Percentiles rank a stretch among this genome's conserved stretches.
phyloP scores from a whole-genome alignment of 1,140 invertebrate genomes.

The Leguminivora glycinivorella region DNA sequence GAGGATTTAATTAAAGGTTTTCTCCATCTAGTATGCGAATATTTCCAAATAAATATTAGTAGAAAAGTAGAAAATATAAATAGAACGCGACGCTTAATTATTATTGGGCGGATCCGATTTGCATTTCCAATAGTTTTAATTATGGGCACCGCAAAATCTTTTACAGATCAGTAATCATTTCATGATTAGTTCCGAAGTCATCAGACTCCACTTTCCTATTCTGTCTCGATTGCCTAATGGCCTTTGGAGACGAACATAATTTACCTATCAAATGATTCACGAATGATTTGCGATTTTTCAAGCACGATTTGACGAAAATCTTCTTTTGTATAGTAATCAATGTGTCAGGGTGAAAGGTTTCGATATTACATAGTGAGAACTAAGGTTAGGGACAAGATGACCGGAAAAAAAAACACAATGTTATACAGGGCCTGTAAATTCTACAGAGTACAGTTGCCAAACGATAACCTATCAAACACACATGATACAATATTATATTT shows the following conservation, averaged over 20 bases:
- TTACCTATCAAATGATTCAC: neutral
- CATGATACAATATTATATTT: too few relatives aligned
- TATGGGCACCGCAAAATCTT: neutral
- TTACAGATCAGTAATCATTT: slow-evolving; percentile 17
- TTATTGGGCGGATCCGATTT: slow-evolving; percentile 21
- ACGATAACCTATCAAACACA: too few relatives aligned
- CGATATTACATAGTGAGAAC: too few relatives aligned
- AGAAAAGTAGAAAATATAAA: neutral
- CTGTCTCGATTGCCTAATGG: slow-evolving; percentile 6
- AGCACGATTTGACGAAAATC: neutral
- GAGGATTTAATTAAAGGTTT: slow-evolving; percentile 31
- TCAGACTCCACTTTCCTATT: slow-evolving; percentile 23
- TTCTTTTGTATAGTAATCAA: too few relatives aligned
- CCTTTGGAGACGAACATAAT: neutral
- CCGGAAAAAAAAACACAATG: too few relatives aligned
- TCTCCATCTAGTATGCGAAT: too few relatives aligned
- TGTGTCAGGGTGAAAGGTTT: too few relatives aligned
- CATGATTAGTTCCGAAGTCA: slow-evolving; percentile 19
- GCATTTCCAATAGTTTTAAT: slow-evolving; percentile 24
- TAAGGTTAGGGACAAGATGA: too few relatives aligned
- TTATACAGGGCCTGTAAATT: too few relatives aligned
- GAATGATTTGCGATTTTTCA: slow-evolving; percentile 1
- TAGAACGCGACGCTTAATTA: neutral
- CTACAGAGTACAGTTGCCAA: too few relatives aligned
- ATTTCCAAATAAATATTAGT: neutral